A percentile compares a stretch with the other conserved stretches of the same genome.
These are phyloP conservation scores for Tachuris rubrigastra DNA, from an alignment of 2,113 vertebrate genomes.

Conservation along the genomic window DNA sequence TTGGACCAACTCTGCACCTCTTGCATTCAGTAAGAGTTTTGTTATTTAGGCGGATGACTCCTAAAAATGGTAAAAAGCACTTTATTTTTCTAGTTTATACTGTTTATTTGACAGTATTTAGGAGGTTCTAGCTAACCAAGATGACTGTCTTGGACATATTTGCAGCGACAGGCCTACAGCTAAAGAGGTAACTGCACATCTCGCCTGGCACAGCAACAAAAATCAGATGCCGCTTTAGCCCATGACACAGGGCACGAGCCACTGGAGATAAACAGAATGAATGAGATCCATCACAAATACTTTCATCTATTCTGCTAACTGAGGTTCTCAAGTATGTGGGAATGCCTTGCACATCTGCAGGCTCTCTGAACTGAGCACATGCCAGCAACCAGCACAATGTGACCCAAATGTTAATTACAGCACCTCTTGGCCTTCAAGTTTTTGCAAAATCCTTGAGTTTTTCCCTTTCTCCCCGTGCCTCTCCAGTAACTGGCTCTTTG, in stretches of 20 bases:
- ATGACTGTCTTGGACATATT: neutral
- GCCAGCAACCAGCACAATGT: neutral
- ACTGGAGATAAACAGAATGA: neutral
- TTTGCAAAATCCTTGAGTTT: neutral
- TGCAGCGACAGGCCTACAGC: neutral
- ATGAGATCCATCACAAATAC: neutral
- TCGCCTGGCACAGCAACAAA: neutral
- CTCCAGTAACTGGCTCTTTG: neutral
- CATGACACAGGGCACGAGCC: neutral
- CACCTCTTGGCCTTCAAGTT: neutral
- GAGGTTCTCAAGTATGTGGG: neutral
- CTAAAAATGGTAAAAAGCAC: neutral
- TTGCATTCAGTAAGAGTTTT: neutral
- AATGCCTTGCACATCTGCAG: neutral
- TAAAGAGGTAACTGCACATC: neutral
- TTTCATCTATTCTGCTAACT: neutral
- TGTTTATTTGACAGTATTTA: neutral
- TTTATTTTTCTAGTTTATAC: neutral
- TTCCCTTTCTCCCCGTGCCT: neutral
- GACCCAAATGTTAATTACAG: neutral
- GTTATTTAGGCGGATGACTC: neutral
- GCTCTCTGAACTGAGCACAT: neutral
- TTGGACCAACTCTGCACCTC: neutral
- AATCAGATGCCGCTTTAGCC: neutral
- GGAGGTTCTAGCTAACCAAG: neutral